Conservation (phyloP, 1,140 invertebrate genomes). For the Calliopsis andreniformis region DNA sequence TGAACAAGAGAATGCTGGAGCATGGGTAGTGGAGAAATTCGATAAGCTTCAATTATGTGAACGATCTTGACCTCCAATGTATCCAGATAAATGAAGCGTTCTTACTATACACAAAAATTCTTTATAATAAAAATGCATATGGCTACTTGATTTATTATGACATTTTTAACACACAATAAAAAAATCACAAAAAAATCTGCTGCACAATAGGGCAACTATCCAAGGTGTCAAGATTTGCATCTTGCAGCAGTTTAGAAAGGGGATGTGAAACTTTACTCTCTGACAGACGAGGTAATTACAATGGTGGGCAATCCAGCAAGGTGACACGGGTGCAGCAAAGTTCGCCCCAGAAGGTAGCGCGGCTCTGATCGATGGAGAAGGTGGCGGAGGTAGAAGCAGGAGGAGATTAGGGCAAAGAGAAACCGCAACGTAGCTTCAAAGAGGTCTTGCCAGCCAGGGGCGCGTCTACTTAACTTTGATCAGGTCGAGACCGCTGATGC, state of each 20-base stretch:
- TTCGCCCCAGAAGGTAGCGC: constrained; percentile 50
- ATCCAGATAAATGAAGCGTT: no score
- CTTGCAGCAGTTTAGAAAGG: constrained; percentile 1
- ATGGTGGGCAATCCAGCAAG: constrained; percentile 58
- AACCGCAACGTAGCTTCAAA: constrained; percentile 79
- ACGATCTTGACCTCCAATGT: no score
- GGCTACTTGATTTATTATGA: no score
- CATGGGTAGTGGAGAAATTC: no score
- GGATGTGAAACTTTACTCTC: constrained; percentile 15
- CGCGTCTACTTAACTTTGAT: constrained; percentile 82
- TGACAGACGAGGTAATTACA: constrained; percentile 72
- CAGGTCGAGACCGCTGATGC: constrained; percentile 78
- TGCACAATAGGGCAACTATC: no score
- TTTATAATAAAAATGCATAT: no score
- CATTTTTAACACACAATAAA: no score
- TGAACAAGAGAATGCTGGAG: no score
- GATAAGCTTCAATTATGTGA: no score
- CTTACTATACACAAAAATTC: no score
- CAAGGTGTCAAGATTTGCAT: background rate
- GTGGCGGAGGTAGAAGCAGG: constrained; percentile 41
- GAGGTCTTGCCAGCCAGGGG: constrained; percentile 73
- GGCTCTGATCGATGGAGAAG: constrained; percentile 52
- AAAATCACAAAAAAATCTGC: no score
- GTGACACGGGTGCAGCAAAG: constrained; percentile 58
- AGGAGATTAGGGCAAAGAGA: constrained; percentile 71